Percentiles rank a stretch among this genome's conserved stretches.
These are phyloP conservation scores for Ryuthela nishihirai DNA, from an alignment of 2,888 invertebrate genomes.

Conservation along the genomic window DNA sequence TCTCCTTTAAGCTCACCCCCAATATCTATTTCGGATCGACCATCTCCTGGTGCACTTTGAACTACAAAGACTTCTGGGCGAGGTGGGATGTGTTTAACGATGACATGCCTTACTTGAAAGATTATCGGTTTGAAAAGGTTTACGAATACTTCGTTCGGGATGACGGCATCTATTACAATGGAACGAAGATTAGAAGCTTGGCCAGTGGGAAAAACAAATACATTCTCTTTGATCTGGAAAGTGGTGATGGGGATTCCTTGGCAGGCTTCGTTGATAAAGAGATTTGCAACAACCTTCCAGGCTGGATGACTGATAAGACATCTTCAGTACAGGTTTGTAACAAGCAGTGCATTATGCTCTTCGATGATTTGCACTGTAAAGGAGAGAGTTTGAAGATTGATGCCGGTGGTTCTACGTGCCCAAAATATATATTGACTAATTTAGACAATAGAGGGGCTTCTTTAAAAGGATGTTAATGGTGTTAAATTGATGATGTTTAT, in stretches of 20 bases:
- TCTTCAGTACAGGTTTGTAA: not conserved
- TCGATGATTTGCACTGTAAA: not conserved
- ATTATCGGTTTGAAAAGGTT: not conserved
- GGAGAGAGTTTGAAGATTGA: not conserved
- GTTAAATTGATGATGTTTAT: too few relatives aligned
- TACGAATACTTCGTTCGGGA: not conserved
- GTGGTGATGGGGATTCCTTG: not conserved
- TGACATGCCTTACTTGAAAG: not conserved
- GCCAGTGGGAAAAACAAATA: not conserved
- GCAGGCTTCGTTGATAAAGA: not conserved
- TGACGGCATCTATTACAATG: not conserved
- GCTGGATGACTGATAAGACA: not conserved
- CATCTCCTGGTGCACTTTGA: not conserved
- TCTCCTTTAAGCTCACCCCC: not conserved
- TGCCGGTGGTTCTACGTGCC: too few relatives aligned
- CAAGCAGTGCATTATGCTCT: not conserved
- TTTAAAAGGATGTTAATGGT: too few relatives aligned
- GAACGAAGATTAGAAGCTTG: not conserved
- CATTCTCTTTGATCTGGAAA: not conserved
- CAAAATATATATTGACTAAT: too few relatives aligned
- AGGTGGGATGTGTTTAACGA: not conserved
- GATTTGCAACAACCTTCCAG: not conserved
- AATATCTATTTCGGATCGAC: not conserved
- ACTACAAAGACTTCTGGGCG: not conserved
- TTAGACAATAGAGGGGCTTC: too few relatives aligned